phyloP scores from a whole-genome alignment of 30 jellyfish, hydroid and myxozoan genomes.

The Catostylus mosaicus region DNA sequence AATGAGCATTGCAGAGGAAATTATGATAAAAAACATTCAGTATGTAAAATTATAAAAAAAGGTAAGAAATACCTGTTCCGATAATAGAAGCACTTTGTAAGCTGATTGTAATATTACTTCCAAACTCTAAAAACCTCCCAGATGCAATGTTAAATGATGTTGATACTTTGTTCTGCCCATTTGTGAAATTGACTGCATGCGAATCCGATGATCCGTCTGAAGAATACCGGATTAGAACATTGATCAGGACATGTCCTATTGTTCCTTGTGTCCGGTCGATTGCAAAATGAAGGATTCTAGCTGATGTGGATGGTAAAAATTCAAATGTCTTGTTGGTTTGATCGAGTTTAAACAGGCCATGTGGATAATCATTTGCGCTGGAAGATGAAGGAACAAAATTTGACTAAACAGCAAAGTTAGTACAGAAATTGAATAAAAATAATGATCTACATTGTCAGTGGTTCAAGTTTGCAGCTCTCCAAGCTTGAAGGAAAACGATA shows the following conservation, averaged over 20 bases:
- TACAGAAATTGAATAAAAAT: too few relatives aligned
- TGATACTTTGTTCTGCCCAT: conserved; percentile 33
- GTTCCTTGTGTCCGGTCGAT: conserved; percentile 72
- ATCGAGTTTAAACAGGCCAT: conserved; percentile 70
- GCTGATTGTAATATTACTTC: conserved; percentile 26
- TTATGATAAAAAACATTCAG: too few relatives aligned
- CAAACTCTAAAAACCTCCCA: conserved; percentile 37
- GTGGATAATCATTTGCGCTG: conserved; percentile 95
- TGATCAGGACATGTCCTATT: conserved; percentile 54
- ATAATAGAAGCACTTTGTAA: conserved; percentile 35
- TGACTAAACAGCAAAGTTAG: too few relatives aligned
- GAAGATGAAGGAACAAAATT: background rate
- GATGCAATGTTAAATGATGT: conserved; percentile 27
- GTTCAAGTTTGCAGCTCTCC: too few relatives aligned
- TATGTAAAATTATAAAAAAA: background rate
- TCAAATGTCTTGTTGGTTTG: conserved; percentile 40
- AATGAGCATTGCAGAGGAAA: too few relatives aligned
- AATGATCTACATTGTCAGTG: too few relatives aligned
- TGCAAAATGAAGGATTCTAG: conserved; percentile 51
- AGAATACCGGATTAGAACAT: conserved; percentile 27
- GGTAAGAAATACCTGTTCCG: conserved; percentile 23
- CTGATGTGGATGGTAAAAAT: conserved; percentile 24
- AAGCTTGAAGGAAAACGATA: too few relatives aligned
- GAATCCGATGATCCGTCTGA: conserved; percentile 33
- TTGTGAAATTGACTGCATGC: conserved; percentile 12